These are phyloP conservation scores for Drosophila watanabei DNA, from an alignment of 1,140 invertebrate species.

Conservation along the genomic window DNA sequence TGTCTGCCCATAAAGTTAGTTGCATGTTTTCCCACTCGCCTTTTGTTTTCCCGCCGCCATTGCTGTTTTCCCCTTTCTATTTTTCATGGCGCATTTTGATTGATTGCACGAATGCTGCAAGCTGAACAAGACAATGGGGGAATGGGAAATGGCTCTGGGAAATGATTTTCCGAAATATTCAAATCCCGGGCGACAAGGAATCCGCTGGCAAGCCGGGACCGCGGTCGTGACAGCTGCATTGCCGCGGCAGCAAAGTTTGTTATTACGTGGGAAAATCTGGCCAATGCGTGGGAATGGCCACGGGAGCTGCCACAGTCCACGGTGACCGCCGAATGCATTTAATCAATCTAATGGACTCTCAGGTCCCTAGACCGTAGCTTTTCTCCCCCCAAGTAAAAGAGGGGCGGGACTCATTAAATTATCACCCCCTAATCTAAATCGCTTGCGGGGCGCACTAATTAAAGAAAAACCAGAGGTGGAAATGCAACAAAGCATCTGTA, in stretches of 20 bases:
- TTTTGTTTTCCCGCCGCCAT: not conserved
- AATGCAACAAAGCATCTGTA: not conserved
- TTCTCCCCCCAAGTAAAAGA: not conserved
- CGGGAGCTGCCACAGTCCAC: slow-evolving; percentile 8
- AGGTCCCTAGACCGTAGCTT: not conserved
- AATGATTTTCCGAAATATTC: slow-evolving; percentile 56
- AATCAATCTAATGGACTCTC: slow-evolving; percentile 57
- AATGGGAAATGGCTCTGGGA: slow-evolving; percentile 42
- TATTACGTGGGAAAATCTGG: slow-evolving; percentile 28
- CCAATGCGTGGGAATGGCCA: slow-evolving; percentile 35
- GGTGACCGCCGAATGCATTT: slow-evolving; percentile 46
- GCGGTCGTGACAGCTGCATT: slow-evolving; percentile 61
- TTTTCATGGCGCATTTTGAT: slow-evolving; percentile 64
- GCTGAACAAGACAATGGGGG: slow-evolving; percentile 60
- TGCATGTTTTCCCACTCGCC: slow-evolving; percentile 1
- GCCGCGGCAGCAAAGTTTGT: slow-evolving; percentile 10
- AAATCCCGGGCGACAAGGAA: slow-evolving; percentile 23
- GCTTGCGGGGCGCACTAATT: slow-evolving; percentile 44
- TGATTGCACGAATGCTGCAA: slow-evolving; percentile 69
- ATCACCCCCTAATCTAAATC: slow-evolving; percentile 58
- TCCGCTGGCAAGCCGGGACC: slow-evolving; percentile 6
- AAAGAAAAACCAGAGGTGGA: slow-evolving; percentile 21
- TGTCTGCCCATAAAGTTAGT: not conserved
- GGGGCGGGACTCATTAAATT: slow-evolving; percentile 41
- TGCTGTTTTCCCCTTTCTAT: slow-evolving; percentile 17